Evolutionary conservation across 2,113 vertebrate genomes (phyloP).

Genomic region (Sorex fumeus): DNA sequence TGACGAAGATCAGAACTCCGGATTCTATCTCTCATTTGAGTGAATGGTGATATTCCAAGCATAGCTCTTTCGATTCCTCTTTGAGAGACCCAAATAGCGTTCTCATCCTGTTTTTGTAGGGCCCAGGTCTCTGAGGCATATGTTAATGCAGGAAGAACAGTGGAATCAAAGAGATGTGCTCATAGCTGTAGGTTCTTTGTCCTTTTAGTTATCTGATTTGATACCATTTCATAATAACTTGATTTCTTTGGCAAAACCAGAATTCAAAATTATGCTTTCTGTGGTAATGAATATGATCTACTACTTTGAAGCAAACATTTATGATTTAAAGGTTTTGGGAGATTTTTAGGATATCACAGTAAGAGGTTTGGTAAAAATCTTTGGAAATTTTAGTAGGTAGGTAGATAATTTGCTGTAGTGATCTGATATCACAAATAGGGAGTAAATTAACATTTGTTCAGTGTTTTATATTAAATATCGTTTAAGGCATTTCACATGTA

Average conservation of each 20-base stretch:
- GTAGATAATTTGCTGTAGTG: not conserved
- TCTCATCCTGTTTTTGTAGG: no score
- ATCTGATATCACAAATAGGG: not conserved
- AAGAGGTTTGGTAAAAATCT: not conserved
- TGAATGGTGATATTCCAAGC: no score
- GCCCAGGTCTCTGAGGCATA: no score
- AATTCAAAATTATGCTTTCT: conserved; percentile 40
- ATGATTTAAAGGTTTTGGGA: not conserved
- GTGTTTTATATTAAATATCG: not conserved
- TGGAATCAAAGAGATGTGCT: no score
- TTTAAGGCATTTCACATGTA: not conserved
- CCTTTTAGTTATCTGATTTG: no score
- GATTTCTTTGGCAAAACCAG: not conserved
- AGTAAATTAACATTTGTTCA: not conserved
- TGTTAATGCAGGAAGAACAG: no score
- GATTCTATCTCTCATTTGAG: no score
- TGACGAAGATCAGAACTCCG: no score
- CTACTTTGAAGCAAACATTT: conserved; percentile 3
- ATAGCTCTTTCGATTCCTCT: no score
- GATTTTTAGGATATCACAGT: conserved; percentile 1
- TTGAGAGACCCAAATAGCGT: no score
- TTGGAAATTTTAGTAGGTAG: not conserved
- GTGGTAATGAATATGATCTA: not conserved
- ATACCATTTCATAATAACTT: conserved; percentile 19
- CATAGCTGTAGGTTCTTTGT: no score